These are phyloP conservation scores for Nestor notabilis DNA, from an alignment of 2,113 vertebrate species.

Conservation along the genomic window DNA sequence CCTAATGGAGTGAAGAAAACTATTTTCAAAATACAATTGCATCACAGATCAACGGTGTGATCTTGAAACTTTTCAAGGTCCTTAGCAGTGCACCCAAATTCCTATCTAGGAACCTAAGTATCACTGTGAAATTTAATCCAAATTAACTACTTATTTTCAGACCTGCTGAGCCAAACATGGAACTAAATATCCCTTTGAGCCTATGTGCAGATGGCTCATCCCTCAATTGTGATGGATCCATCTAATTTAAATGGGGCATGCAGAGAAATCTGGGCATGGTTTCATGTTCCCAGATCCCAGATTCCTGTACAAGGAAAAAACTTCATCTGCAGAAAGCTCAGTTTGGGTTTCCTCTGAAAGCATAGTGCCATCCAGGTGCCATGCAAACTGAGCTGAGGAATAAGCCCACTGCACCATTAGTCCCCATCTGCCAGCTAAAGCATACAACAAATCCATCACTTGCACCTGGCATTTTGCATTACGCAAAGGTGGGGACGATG, in stretches of 20 bases:
- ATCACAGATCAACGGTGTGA: not conserved
- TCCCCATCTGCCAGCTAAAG: not conserved
- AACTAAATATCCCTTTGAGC: not conserved
- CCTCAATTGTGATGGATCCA: rapidly evolving
- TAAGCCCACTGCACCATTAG: not conserved
- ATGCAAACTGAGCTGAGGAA: not conserved
- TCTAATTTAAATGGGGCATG: not conserved
- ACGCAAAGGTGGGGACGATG: not conserved
- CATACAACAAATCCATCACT: not conserved
- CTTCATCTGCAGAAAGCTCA: not conserved
- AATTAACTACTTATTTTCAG: not conserved
- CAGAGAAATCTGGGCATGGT: not conserved
- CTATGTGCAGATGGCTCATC: not conserved
- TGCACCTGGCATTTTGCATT: not conserved
- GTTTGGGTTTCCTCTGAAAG: not conserved
- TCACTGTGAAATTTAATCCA: not conserved
- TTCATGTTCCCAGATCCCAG: not conserved
- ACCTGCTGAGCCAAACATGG: not conserved
- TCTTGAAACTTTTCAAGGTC: not conserved
- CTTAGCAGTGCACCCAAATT: not conserved
- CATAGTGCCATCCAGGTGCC: not conserved
- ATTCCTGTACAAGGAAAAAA: not conserved
- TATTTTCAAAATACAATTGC: not conserved
- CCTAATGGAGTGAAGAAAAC: not conserved
- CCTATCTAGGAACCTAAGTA: not conserved